Evolutionary conservation across 2,888 invertebrate genomes (phyloP), one percentile per base, ranked within the genome.

Genomic region (Reticulitermes lucifugus): DNA sequence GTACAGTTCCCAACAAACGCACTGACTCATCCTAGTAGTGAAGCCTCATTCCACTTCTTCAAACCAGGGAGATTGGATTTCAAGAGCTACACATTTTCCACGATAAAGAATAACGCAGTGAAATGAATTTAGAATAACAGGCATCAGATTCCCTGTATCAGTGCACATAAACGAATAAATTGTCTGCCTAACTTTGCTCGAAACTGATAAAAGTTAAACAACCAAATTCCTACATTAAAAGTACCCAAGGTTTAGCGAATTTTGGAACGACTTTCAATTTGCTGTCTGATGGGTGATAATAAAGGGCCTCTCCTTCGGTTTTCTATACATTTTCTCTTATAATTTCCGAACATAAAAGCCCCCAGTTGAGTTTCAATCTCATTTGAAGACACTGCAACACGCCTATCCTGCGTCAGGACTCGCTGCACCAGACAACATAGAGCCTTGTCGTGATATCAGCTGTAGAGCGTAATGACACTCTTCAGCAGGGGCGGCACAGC

Each of bases 41-140:
- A 65, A 65, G 25, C 25, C 25, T 65, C 65, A 65, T 65, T n/a
- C 65, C 9, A 10, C 5, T 65, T 65, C 65, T 65, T n/a, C 65
- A 65, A 25, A 25, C 35, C 25, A n/a, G 79, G 29, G 79, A 79
- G 79, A 79, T 79, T 79, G 51, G 79, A 55, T 79, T 79, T 79
- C 51, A 46, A 43, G 18, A 29, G 22, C 12, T 65, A n/a, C 25
- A 25, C 25, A 7, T 65, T 65, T 51, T n/a, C 55, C 55, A 46
- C 25, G 51, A n/a, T 25, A 25, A 51, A 79, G 79, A 51, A 46
- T 22, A 77, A 79, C 7, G 55, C 51, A 79, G 79, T 4, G 29
- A 51, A 79, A 79, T 79, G 79, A 79, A 79, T 51, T 18, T 79
- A 5, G 79, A 55, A 51, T 51, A 79, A 79, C 51, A 79, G 51